Percentiles rank a stretch among this genome's conserved stretches.
These are phyloP conservation scores for Campylomormyrus tamandua DNA, from an alignment of 2,113 vertebrate species.

Conservation along the genomic window DNA sequence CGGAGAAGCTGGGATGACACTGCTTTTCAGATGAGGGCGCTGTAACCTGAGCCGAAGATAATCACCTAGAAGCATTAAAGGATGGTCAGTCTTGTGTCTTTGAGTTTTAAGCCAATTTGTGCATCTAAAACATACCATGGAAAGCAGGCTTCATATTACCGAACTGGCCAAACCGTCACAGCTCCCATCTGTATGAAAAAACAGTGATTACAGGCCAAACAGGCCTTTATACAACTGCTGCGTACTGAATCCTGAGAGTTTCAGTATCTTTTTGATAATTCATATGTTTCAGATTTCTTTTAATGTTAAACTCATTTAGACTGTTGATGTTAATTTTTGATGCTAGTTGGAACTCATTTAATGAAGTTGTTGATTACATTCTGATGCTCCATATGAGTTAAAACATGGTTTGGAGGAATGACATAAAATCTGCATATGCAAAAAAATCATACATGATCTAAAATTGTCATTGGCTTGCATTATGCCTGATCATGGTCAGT, in stretches of 20 bases:
- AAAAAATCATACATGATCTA: neutral
- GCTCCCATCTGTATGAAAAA: neutral
- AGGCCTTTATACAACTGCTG: neutral
- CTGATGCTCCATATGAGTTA: neutral
- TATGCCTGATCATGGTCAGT: neutral
- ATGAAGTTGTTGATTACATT: neutral
- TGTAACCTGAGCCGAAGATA: neutral
- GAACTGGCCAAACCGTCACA: neutral
- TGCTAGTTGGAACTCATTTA: neutral
- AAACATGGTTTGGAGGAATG: neutral
- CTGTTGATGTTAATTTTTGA: neutral
- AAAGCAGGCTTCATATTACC: neutral
- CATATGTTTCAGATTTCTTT: neutral
- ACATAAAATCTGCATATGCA: neutral
- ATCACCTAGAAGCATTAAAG: neutral
- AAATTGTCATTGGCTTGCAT: neutral
- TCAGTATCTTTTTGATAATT: neutral
- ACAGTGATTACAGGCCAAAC: neutral
- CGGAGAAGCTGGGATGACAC: neutral
- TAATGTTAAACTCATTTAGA: neutral
- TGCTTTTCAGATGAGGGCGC: neutral
- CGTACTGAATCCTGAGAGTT: neutral
- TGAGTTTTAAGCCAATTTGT: neutral
- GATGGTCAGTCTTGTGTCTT: neutral
- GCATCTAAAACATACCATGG: neutral